A percentile compares a stretch with the other conserved stretches of the same genome.
phyloP scores from a whole-genome alignment of 1,140 invertebrate species.

The Anastatus disparis region DNA sequence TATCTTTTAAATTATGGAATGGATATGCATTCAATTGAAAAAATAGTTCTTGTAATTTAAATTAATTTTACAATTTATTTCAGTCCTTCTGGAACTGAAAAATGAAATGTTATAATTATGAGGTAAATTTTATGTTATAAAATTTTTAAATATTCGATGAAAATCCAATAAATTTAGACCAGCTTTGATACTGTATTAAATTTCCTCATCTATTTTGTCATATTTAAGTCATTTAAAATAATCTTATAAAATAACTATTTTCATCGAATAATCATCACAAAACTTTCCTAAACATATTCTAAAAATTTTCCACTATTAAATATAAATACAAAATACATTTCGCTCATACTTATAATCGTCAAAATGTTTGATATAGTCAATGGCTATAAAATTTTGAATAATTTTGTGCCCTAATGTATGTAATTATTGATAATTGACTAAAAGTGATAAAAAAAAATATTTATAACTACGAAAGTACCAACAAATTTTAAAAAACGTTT shows the following conservation, averaged over 20 bases:
- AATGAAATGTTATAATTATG: slow-evolving; percentile 1
- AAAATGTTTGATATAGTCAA: slow-evolving; percentile 45
- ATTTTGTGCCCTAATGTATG: slow-evolving; percentile 24
- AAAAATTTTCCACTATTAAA: slow-evolving; percentile 43
- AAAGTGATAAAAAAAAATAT: slow-evolving; percentile 47
- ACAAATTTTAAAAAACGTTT: slow-evolving; percentile 51
- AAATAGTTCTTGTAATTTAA: slow-evolving; percentile 9
- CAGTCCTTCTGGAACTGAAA: slow-evolving; percentile 34
- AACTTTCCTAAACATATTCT: slow-evolving; percentile 38
- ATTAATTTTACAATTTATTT: slow-evolving; percentile 27
- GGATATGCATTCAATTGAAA: slow-evolving; percentile 16
- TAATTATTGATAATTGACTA: slow-evolving; percentile 43
- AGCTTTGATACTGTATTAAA: slow-evolving; percentile 22
- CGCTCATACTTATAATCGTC: slow-evolving; percentile 32
- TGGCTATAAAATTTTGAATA: slow-evolving; percentile 47
- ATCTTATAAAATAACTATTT: slow-evolving; percentile 42
- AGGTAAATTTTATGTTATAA: slow-evolving; percentile 17
- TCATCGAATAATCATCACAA: slow-evolving; percentile 46
- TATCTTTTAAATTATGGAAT: slow-evolving; percentile 19
- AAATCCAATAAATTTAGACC: slow-evolving; percentile 25
- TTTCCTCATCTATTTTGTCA: slow-evolving; percentile 32
- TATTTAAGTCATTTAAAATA: slow-evolving; percentile 37
- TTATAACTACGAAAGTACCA: slow-evolving; percentile 44
- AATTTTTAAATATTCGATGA: slow-evolving; percentile 1
- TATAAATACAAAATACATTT: slow-evolving; percentile 53